These are phyloP conservation scores for Rhinatrema bivittatum DNA, from an alignment of 2,797 vertebrate genomes.

Conservation along the genomic window DNA sequence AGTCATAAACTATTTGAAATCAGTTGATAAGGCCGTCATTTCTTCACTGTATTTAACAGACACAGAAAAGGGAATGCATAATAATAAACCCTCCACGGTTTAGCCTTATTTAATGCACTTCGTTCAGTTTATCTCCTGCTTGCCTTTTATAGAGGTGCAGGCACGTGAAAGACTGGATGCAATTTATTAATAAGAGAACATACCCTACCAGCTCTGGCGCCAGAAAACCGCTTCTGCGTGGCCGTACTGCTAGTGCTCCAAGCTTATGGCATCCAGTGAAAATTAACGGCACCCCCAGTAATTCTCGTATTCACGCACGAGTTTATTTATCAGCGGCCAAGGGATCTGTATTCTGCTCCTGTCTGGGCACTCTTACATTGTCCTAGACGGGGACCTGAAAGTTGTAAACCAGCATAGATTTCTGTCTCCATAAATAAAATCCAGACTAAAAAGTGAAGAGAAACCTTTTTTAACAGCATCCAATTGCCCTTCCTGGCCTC, in stretches of 20 bases:
- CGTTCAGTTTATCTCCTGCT: slow-evolving; percentile 22
- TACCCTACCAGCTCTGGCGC: slow-evolving; percentile 17
- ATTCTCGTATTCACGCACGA: slow-evolving; percentile 14
- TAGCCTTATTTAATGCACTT: slow-evolving; percentile 26
- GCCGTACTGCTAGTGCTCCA: neutral
- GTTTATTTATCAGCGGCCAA: slow-evolving; percentile 5
- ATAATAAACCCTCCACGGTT: slow-evolving; percentile 13
- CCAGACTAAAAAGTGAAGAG: too few species aligned
- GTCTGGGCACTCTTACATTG: neutral
- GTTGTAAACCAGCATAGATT: rapidly evolving
- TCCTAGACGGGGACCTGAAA: rapidly evolving
- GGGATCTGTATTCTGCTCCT: neutral
- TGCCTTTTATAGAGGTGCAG: slow-evolving; percentile 19
- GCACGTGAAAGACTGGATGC: slow-evolving; percentile 24
- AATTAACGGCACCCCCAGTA: slow-evolving; percentile 11
- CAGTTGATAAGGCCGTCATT: slow-evolving; percentile 12
- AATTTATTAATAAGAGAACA: slow-evolving; percentile 35
- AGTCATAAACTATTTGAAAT: slow-evolving; percentile 37
- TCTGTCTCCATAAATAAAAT: too few species aligned
- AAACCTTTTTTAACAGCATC: too few species aligned
- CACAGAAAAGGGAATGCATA: slow-evolving; percentile 20
- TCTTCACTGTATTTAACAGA: slow-evolving; percentile 21
- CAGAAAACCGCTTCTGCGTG: slow-evolving; percentile 21
- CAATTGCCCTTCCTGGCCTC: neutral
- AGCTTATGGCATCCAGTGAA: slow-evolving; percentile 9